Percentiles rank a stretch among this genome's conserved stretches.
Conservation (phyloP, 2,113 vertebrate genomes). For the Collichthys lucidus region DNA sequence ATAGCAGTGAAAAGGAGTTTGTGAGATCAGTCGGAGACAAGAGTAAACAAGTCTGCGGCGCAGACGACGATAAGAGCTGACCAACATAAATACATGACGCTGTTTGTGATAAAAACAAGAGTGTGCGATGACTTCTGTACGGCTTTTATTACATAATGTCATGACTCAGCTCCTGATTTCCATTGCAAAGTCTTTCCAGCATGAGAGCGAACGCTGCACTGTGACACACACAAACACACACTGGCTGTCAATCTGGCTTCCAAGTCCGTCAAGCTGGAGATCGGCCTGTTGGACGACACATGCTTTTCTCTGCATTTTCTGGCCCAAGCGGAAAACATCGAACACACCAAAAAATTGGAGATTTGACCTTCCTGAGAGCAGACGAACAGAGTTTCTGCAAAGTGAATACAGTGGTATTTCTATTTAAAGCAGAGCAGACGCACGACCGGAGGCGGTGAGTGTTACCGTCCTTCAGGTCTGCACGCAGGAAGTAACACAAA, state of each 20-base stretch:
- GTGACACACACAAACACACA: neutral
- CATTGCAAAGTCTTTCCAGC: neutral
- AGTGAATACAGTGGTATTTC: slow-evolving; percentile 12
- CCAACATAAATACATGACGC: neutral
- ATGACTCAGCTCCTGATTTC: slow-evolving; percentile 5
- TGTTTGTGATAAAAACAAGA: neutral
- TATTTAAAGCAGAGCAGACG: slow-evolving; percentile 5
- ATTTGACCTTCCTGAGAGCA: slow-evolving; percentile 33
- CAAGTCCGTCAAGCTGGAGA: neutral
- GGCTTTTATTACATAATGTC: neutral
- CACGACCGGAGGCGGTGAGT: neutral
- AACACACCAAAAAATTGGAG: no score
- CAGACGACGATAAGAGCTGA: neutral
- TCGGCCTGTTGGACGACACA: neutral
- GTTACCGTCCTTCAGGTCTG: neutral
- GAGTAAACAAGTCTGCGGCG: neutral
- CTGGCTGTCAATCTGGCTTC: neutral
- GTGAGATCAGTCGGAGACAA: slow-evolving; percentile 17
- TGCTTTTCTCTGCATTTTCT: neutral
- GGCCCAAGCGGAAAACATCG: neutral
- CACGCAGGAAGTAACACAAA: neutral
- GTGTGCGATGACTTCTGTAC: neutral
- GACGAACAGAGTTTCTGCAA: neutral
- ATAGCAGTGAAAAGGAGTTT: slow-evolving; percentile 6
- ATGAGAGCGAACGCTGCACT: neutral